phyloP scores from a whole-genome alignment of 2,113 vertebrate species.

The Circaetus gallicus region DNA sequence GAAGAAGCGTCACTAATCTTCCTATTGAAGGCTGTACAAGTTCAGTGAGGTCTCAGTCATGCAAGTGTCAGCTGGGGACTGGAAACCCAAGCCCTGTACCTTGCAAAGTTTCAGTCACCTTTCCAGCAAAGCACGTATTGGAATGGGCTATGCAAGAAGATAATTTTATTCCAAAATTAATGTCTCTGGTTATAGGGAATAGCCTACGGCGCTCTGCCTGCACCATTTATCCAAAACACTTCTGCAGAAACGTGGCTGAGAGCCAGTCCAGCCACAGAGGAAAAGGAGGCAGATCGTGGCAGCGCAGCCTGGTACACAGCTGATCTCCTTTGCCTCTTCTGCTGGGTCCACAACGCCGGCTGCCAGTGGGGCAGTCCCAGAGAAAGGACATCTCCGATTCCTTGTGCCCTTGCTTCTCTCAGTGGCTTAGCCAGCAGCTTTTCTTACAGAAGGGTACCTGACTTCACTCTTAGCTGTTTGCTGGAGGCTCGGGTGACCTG shows the following conservation, averaged over 20 bases:
- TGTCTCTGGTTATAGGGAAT: neutral
- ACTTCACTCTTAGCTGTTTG: neutral
- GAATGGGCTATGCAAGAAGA: neutral
- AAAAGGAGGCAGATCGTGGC: accelerated
- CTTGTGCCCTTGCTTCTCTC: accelerated
- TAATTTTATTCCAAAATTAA: neutral
- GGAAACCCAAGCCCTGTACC: neutral
- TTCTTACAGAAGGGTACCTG: too few relatives aligned
- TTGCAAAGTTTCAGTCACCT: neutral
- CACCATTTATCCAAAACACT: accelerated
- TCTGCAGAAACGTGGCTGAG: neutral
- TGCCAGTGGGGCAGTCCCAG: neutral
- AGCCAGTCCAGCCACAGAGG: neutral
- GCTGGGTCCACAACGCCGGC: accelerated
- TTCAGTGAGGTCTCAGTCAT: neutral
- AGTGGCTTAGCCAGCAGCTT: neutral
- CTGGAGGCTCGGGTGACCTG: neutral
- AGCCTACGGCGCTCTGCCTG: neutral
- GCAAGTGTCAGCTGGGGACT: neutral
- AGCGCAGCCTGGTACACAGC: accelerated
- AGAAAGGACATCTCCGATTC: neutral
- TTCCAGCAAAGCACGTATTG: neutral
- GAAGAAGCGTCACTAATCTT: neutral
- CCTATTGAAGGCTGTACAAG: neutral
- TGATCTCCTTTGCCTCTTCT: neutral